Evolutionary conservation across 1,140 invertebrate species (phyloP), one percentile per base, ranked within the genome.

Genomic region (Limonius californicus): DNA sequence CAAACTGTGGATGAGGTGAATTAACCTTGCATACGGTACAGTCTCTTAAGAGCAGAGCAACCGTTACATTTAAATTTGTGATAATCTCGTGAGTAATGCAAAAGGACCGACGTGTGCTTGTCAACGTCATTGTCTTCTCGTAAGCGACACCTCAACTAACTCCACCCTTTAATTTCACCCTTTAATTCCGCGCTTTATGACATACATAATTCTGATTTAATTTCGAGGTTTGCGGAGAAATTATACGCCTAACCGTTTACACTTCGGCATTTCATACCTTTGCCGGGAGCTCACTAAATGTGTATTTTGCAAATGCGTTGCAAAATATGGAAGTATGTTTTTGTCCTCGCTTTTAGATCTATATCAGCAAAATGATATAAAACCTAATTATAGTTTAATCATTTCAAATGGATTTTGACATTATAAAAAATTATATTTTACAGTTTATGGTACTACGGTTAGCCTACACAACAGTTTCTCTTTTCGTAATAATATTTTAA

Each of bases 61-160:
- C 63, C 64, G 66, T 68, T 68, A 65, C 61, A 66, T 68, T 68
- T 68, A 55, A 68, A 68, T 68, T 68, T 62, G 66, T 68, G 63
- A 68, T 68, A 65, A 68, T 68, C 58, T 68, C 59, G 59, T 65
- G 62, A 66, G 60, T 66, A 66, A 66, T 66, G 64, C 64, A 66
- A 62, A 61, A 66, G 64, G 64, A 62, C 64, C 57, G 63, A 62
- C 63, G 42, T 66, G 39, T 60, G 64, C 59, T 59, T 66, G 63
- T 65, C 61, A 45, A 60, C 45, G 50, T 54, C 64, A 62, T 62
- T 62, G 64, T 61, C 61, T 66, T 62, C 59, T 58, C 60, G 42
- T 65, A 59, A 50, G 54, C 55, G 59, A 21, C 58, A 61, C 59
- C 63, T 61, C 45, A 61, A 56, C 56, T 42, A 27, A 59, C 57